phyloP scores from a whole-genome alignment of 2,888 invertebrate genomes.

The Eurytoma californica region DNA sequence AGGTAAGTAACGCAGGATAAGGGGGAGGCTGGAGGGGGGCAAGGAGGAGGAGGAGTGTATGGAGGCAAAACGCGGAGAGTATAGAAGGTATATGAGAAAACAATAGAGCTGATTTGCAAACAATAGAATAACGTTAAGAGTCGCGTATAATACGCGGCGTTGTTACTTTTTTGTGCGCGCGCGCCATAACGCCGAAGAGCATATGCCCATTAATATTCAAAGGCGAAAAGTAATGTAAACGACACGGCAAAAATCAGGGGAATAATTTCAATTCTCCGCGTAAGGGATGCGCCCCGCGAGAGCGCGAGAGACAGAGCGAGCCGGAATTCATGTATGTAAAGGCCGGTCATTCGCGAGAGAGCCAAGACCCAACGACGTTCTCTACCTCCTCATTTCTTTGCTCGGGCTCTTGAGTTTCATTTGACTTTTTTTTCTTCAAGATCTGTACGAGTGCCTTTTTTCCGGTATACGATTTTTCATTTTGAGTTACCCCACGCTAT shows the following conservation, averaged over 20 bases:
- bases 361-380: not conserved
- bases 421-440: slow-evolving; percentile 16
- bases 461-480: not conserved
- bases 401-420: not conserved
- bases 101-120: slow-evolving; percentile 76
- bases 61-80: slow-evolving; percentile 56
- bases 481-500: not conserved
- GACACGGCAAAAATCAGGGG: slow-evolving; percentile 74
- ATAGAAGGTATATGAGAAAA: slow-evolving; percentile 73
- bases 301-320: slow-evolving; percentile 41
- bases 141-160: slow-evolving; percentile 70
- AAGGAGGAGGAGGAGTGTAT: slow-evolving; percentile 31
- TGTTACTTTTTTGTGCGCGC: slow-evolving; percentile 70
- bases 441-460: slow-evolving; percentile 33
- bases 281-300: slow-evolving; percentile 57
- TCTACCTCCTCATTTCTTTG: slow-evolving; percentile 40
- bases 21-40: not conserved
- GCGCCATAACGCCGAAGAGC: slow-evolving; percentile 72
- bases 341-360: slow-evolving; percentile 33
- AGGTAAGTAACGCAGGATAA: slow-evolving; percentile 3
- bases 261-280: slow-evolving; percentile 74
- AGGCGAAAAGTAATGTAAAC: slow-evolving; percentile 75
- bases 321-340: slow-evolving; percentile 56
- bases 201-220: slow-evolving; percentile 76
- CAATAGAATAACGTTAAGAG: slow-evolving; percentile 76